phyloP scores from a whole-genome alignment of 2,888 invertebrate genomes.

The Heliconius aoede region DNA sequence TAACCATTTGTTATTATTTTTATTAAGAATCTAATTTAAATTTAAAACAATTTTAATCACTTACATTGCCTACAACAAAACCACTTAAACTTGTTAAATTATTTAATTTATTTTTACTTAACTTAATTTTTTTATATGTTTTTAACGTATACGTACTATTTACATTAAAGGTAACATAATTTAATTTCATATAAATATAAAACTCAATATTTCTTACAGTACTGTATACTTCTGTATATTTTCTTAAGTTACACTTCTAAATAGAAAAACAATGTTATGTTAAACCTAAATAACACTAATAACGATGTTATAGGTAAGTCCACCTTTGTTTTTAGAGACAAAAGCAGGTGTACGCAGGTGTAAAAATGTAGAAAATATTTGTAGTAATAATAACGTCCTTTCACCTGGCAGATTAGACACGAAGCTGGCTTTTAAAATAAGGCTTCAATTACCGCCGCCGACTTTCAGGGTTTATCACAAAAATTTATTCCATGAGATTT shows the following conservation, averaged over 20 bases:
- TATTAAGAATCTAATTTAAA: too few species aligned
- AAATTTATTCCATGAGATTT: slow-evolving; percentile 14
- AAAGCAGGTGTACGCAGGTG: slow-evolving; percentile 22
- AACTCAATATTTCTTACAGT: neutral
- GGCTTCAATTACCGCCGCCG: slow-evolving; percentile 29
- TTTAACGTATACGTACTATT: too few species aligned
- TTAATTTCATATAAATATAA: too few species aligned
- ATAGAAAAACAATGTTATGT: neutral
- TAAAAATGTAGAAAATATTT: slow-evolving; percentile 30
- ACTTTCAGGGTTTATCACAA: slow-evolving; percentile 27
- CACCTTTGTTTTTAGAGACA: slow-evolving; percentile 2
- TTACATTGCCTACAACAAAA: too few species aligned
- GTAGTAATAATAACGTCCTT: slow-evolving; percentile 32
- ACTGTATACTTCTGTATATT: too few species aligned
- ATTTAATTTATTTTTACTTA: too few species aligned
- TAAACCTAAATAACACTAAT: neutral
- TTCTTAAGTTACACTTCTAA: neutral
- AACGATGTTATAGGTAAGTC: neutral
- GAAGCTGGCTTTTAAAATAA: slow-evolving; percentile 34
- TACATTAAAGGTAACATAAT: too few species aligned
- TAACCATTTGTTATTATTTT: too few species aligned
- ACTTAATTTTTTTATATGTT: too few species aligned
- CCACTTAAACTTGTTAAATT: too few species aligned
- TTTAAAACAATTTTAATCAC: too few species aligned
- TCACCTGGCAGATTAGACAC: slow-evolving; percentile 40